These are phyloP conservation scores for Lycocerus yunnanus DNA, from an alignment of 2,888 invertebrate species.

Conservation along the genomic window DNA sequence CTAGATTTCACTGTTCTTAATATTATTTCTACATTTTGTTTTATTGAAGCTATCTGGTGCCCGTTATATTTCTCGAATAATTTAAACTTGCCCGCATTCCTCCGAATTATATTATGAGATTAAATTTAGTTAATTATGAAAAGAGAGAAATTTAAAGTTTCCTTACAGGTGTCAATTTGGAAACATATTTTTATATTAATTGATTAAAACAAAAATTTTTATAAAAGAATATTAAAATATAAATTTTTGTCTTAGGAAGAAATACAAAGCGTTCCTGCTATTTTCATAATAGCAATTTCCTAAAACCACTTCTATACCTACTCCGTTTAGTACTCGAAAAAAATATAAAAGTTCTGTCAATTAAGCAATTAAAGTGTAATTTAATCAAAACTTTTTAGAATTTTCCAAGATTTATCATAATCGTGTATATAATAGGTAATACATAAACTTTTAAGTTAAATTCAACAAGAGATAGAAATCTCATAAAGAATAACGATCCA, in stretches of 20 bases:
- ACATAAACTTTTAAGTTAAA: not conserved
- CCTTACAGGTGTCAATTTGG: too few species aligned
- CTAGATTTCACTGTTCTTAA: too few species aligned
- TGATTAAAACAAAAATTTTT: too few species aligned
- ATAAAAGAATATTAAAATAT: too few species aligned
- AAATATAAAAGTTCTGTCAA: not conserved
- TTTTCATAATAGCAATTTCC: not conserved
- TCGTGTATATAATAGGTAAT: not conserved
- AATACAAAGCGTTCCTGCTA: not conserved
- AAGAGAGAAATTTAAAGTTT: too few species aligned
- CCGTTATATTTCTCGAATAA: too few species aligned
- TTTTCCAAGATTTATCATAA: not conserved
- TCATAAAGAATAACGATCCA: constrained; percentile 17
- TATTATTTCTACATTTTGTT: too few species aligned
- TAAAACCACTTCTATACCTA: not conserved
- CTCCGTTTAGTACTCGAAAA: not conserved
- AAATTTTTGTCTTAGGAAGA: not conserved
- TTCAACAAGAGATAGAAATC: constrained; percentile 7
- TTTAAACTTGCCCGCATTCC: too few species aligned
- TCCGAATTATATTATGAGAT: too few species aligned
- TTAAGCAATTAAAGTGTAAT: not conserved
- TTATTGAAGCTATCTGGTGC: too few species aligned
- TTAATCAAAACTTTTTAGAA: not conserved
- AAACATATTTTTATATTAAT: too few species aligned
- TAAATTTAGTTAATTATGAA: too few species aligned